A percentile compares a stretch with the other conserved stretches of the same genome.
Conservation (phyloP, 2,888 invertebrate genomes). For the Caradrina kadenii region DNA sequence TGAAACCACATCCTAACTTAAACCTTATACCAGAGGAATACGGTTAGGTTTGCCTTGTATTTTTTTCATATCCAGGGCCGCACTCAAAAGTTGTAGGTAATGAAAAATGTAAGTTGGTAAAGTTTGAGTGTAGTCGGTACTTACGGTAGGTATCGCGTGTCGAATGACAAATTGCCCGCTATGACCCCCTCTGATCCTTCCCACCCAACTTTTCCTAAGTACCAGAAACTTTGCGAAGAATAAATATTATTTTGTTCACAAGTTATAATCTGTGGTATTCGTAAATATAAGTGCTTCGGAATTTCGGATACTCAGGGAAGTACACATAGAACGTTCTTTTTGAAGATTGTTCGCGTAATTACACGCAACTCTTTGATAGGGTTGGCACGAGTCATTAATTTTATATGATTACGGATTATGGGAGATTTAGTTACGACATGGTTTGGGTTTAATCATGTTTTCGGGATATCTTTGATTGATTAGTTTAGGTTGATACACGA, state of each 20-base stretch:
- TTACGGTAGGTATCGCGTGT: conserved; percentile 82
- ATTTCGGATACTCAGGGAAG: conserved; percentile 14
- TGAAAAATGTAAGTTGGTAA: conserved; percentile 84
- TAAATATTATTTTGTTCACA: conserved; percentile 70
- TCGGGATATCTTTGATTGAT: conserved; percentile 21
- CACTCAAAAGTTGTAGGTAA: conserved; percentile 75
- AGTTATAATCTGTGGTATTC: conserved; percentile 51
- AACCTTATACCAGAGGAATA: conserved; percentile 22
- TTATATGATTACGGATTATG: conserved; percentile 20
- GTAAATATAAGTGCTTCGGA: conserved; percentile 46
- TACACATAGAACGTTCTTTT: conserved; percentile 33
- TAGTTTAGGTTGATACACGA: not conserved
- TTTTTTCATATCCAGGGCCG: conserved; percentile 49
- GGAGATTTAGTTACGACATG: not conserved
- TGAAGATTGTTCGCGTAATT: conserved; percentile 49
- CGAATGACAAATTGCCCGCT: conserved; percentile 83
- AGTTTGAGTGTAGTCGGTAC: conserved; percentile 75
- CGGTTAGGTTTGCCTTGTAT: conserved; percentile 38
- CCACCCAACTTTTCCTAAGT: conserved; percentile 64
- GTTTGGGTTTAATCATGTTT: not conserved
- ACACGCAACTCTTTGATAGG: conserved; percentile 37
- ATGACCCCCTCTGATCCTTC: conserved; percentile 76
- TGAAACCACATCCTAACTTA: conserved; percentile 1
- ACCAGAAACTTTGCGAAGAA: conserved; percentile 65
- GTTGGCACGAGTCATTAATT: conserved; percentile 46